Conservation (phyloP, 2,113 vertebrate genomes). For the Poicephalus gulielmi region DNA sequence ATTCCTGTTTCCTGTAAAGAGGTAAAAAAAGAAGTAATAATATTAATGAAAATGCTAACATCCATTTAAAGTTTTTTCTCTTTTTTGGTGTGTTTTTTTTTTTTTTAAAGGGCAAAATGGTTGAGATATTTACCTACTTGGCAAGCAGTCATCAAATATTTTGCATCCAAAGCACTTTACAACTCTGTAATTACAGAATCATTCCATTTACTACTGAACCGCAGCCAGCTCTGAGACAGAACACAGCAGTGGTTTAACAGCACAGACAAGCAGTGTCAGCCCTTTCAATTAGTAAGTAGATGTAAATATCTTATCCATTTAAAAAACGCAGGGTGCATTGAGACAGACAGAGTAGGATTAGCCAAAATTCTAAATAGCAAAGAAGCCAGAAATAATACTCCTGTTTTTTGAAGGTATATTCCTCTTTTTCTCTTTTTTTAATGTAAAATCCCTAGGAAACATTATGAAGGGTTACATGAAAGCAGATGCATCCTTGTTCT, state of each 20-base stretch:
- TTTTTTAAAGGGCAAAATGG: background rate
- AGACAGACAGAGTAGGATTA: background rate
- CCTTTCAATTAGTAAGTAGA: slow-evolving; percentile 19
- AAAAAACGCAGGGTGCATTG: background rate
- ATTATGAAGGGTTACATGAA: background rate
- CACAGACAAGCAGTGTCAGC: slow-evolving; percentile 42
- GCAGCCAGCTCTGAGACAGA: slow-evolving; percentile 23
- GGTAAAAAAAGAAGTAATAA: background rate
- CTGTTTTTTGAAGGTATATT: background rate
- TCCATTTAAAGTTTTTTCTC: background rate
- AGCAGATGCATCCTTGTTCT: background rate
- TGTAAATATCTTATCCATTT: slow-evolving; percentile 43
- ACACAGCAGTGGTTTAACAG: slow-evolving; percentile 52
- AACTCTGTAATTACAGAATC: slow-evolving; percentile 25
- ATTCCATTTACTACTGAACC: slow-evolving; percentile 18
- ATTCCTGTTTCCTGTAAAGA: background rate
- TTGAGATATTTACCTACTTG: background rate
- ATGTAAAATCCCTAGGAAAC: background rate
- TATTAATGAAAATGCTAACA: background rate
- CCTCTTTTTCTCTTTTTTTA: background rate
- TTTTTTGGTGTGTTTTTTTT: background rate
- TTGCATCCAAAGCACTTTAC: slow-evolving; percentile 4
- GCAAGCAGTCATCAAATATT: background rate
- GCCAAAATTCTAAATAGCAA: background rate
- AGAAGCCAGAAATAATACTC: background rate